Base-by-base conservation (phyloP, 2,888 invertebrate species). In the Lycia hirtaria region DNA sequence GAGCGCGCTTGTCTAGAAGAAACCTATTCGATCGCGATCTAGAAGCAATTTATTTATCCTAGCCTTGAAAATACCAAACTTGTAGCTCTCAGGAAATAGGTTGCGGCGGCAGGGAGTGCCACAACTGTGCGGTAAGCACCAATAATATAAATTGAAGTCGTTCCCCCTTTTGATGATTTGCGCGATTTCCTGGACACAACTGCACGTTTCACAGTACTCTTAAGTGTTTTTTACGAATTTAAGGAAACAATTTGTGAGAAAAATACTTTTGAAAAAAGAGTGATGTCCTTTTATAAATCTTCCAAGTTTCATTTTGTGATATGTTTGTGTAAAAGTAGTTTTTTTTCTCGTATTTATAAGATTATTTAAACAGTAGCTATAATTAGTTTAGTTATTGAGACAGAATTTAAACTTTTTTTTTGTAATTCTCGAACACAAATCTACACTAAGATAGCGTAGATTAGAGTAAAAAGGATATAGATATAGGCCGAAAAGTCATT, bases 301-400 rank as follows among this genome's bases (percentile, higher is more conserved):
- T 81, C 81, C 81, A 80, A 68, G 65, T 71, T 64, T 68, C 62
- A 66, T 60, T 53, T 68, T 81, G 80, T 81, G 80, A 81, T 81
- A 76, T 72, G 71, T 69, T 67, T 64, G 65, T 61, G 47, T 68
- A 62, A 56, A 52, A 41, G 65, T 67, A 53, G 52, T 54, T 40
- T 56, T 61, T 61, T 47, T 20, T 53, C 24, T 37, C n/a, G 14
- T 56, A 37, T 19, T 37, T 26, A 33, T 32, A 50, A n/a, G 56
- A 2, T 30, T 44, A 37, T 41, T 51, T 54, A 50, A 26, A 15
- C 15, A 9, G 9, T 41, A 10, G 22, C 12, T 38, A 9, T 26
- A 41, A n/a, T 30, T 30, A 24, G 12, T 20, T n/a, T 38, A 38
- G 38, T 40, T 50, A 44, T 45, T 37, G 41, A 41, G 48, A 28